Evolutionary conservation across 2,888 invertebrate genomes (phyloP).

Genomic region (Drosophila austrosaltans): DNA sequence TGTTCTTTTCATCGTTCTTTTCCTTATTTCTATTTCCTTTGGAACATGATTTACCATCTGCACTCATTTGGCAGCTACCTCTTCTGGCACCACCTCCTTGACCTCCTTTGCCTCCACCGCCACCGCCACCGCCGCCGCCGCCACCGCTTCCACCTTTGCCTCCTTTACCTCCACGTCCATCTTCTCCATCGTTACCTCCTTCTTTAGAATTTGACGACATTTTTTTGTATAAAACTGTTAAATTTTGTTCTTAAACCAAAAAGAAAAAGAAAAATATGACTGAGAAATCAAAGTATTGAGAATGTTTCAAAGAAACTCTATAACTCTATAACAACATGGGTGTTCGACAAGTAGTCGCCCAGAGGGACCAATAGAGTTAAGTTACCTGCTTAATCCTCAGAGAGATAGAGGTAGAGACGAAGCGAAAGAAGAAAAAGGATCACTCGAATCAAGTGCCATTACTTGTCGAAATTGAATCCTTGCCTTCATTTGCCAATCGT

Average conservation of each 20-base stretch:
- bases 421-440: background rate
- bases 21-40: background rate
- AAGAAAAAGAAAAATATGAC: background rate
- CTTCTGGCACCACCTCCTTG: background rate
- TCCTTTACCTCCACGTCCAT: background rate
- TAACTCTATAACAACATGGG: constrained; percentile 2
- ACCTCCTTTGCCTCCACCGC: background rate
- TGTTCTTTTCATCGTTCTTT: background rate
- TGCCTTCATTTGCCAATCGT: constrained; percentile 37
- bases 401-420: constrained; percentile 21
- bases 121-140: background rate
- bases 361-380: constrained; percentile 36
- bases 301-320: background rate
- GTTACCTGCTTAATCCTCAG: constrained; percentile 48
- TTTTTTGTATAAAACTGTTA: background rate
- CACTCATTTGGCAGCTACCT: background rate
- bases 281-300: background rate
- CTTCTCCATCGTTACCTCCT: background rate
- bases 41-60: background rate
- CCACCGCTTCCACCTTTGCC: background rate
- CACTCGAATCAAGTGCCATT: constrained; percentile 64
- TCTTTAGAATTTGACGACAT: background rate
- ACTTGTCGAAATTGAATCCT: constrained; percentile 67
- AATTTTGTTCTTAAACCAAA: background rate
- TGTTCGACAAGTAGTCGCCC: constrained; percentile 27